These are phyloP conservation scores for Poeciliopsis turneri DNA, from an alignment of 2,797 vertebrate species.

Conservation along the genomic window DNA sequence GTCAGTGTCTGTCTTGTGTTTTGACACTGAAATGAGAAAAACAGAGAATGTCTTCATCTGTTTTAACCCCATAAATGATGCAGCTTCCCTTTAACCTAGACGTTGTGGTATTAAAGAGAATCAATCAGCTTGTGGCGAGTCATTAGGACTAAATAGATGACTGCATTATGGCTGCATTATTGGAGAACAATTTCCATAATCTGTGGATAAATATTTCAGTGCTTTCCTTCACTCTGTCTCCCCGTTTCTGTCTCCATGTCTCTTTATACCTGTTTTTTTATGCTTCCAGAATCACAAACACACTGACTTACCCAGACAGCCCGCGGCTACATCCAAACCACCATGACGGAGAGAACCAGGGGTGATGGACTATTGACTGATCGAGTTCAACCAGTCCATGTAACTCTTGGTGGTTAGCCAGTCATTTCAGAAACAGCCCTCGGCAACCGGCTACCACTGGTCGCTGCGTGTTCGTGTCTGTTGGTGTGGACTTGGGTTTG, in stretches of 20 bases:
- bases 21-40: slow-evolving; percentile 22
- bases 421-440: slow-evolving; percentile 68
- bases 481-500: slow-evolving; percentile 21
- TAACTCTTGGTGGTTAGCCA: slow-evolving; percentile 63
- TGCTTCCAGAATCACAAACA: slow-evolving; percentile 51
- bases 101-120: slow-evolving; percentile 24
- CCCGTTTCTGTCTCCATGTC: not conserved
- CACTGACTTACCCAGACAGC: slow-evolving; percentile 34
- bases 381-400: slow-evolving; percentile 59
- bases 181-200: slow-evolving; percentile 53
- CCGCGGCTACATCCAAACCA: slow-evolving; percentile 66
- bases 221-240: slow-evolving; percentile 33
- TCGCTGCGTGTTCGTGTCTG: slow-evolving; percentile 13
- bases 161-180: slow-evolving; percentile 25
- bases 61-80: slow-evolving; percentile 29
- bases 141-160: slow-evolving; percentile 23
- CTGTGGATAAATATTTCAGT: slow-evolving; percentile 49
- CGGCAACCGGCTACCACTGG: slow-evolving; percentile 50
- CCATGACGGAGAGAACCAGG: slow-evolving; percentile 45
- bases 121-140: slow-evolving; percentile 17
- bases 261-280: slow-evolving; percentile 29
- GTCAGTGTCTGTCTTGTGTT: slow-evolving; percentile 13
- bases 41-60: not conserved
- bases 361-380: slow-evolving; percentile 70
- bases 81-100: slow-evolving; percentile 20